phyloP scores from a whole-genome alignment of 2,113 vertebrate species.

The Steatornis caripensis region DNA sequence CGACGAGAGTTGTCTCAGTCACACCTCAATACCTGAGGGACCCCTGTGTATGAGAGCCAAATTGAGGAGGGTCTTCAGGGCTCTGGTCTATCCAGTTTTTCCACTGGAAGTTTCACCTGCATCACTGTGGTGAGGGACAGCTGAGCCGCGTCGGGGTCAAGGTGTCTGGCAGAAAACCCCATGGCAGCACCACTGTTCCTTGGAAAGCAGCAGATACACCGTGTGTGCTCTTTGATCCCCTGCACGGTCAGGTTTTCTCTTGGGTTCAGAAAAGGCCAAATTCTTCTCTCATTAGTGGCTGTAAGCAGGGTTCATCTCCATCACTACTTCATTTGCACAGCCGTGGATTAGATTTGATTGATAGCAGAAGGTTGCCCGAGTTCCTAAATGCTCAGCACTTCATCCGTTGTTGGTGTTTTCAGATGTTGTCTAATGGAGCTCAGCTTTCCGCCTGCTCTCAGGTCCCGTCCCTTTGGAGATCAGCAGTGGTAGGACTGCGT shows the following conservation, averaged over 20 bases:
- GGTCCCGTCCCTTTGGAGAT: background rate
- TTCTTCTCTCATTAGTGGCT: background rate
- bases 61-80: background rate
- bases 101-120: background rate
- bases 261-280: background rate
- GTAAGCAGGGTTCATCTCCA: background rate
- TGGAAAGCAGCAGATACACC: background rate
- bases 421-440: background rate
- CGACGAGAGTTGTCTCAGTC: accelerated
- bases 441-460: background rate
- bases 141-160: accelerated
- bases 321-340: background rate
- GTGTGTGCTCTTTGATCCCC: background rate
- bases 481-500: background rate
- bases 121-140: background rate
- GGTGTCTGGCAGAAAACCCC: background rate
- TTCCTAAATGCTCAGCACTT: background rate
- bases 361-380: background rate
- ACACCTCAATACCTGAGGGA: background rate
- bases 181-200: background rate
- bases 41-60: accelerated
- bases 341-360: background rate
- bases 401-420: background rate
- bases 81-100: background rate
- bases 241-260: background rate